Percentiles rank a stretch among this genome's conserved stretches.
Conservation (phyloP, 2,113 vertebrate genomes). For the Hypomesus transpacificus region DNA sequence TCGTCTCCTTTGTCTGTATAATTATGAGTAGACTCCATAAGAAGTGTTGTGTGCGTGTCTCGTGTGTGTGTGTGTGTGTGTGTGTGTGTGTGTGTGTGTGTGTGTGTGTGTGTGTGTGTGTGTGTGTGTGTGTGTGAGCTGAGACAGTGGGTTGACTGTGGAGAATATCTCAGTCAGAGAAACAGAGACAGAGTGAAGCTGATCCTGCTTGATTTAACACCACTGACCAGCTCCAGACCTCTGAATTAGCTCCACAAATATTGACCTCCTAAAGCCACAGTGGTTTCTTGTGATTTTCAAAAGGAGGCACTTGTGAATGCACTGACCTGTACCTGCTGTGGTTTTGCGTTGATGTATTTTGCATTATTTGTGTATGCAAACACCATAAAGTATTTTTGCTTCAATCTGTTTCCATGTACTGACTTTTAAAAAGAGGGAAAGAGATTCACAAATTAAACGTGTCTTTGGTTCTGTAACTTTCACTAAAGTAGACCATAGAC, state of each 20-base stretch:
- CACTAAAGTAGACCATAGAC: too few relatives aligned
- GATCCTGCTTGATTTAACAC: slow-evolving; percentile 33
- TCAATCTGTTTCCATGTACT: slow-evolving; percentile 57
- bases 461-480: too few relatives aligned
- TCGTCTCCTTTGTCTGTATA: too few relatives aligned
- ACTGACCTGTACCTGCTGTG: slow-evolving; percentile 59
- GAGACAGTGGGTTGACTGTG: slow-evolving; percentile 1
- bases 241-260: slow-evolving; percentile 76
- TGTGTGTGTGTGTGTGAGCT: too few relatives aligned
- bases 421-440: slow-evolving; percentile 27
- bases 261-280: slow-evolving; percentile 66
- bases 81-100: too few relatives aligned
- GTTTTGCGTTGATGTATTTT: slow-evolving; percentile 63
- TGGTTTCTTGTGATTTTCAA: slow-evolving; percentile 63
- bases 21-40: too few relatives aligned
- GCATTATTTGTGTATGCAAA: slow-evolving; percentile 70
- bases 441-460: too few relatives aligned
- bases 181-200: slow-evolving; percentile 8
- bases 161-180: slow-evolving; percentile 11
- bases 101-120: not conserved
- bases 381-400: slow-evolving; percentile 67
- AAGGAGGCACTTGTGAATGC: slow-evolving; percentile 62
- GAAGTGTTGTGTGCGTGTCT: too few relatives aligned
- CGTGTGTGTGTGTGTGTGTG: not conserved
- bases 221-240: slow-evolving; percentile 48